Evolutionary conservation across 2,113 vertebrate species (phyloP).

Genomic region (Ginglymostoma cirratum): DNA sequence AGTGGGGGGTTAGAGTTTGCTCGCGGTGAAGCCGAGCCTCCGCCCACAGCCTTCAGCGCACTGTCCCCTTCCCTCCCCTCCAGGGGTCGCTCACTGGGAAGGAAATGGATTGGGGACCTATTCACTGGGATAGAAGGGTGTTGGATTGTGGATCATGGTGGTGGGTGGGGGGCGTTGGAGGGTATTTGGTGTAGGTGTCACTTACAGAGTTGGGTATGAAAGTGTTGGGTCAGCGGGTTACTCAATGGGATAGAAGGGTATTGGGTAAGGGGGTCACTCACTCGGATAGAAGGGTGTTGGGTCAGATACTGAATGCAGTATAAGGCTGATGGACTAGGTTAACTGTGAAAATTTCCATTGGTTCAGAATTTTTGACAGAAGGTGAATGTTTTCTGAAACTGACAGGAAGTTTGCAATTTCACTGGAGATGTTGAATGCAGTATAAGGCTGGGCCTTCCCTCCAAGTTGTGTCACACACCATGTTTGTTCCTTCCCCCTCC

Average conservation of each 20-base stretch:
- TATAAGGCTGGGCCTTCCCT: not conserved
- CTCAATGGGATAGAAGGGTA: not conserved
- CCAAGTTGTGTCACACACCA: not conserved
- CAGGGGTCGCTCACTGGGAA: too few species aligned
- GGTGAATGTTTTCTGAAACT: not conserved
- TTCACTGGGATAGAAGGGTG: not conserved
- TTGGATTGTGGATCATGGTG: not conserved
- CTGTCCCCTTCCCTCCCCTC: too few species aligned
- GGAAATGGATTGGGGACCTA: not conserved
- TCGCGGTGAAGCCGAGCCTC: too few species aligned
- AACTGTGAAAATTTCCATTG: not conserved
- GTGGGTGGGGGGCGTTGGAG: not conserved
- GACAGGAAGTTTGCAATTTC: not conserved
- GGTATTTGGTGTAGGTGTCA: not conserved
- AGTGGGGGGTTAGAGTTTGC: too few species aligned
- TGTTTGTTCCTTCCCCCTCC: not conserved
- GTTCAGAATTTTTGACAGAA: too few species aligned
- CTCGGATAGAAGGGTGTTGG: not conserved
- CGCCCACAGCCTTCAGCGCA: not conserved
- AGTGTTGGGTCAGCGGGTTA: not conserved
- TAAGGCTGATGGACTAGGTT: too few species aligned
- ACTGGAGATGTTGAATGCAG: not conserved
- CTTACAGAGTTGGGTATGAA: not conserved
- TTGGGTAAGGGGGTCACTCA: not conserved
- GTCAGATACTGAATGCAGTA: too few species aligned